Evolutionary conservation across 2,888 invertebrate genomes (phyloP).

Genomic region (Lithosia quadra): DNA sequence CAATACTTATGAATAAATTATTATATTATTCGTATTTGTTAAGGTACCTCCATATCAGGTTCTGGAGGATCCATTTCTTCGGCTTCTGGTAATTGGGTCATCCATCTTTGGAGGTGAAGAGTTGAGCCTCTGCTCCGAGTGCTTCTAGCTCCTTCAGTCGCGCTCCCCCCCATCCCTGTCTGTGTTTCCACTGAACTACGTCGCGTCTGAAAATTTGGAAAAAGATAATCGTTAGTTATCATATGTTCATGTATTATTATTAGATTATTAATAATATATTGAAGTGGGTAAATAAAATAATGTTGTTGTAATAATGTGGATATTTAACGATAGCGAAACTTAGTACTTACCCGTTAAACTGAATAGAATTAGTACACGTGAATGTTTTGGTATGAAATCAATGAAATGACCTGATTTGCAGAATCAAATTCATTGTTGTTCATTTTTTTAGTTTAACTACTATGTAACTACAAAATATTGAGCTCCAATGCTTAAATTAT

Average conservation of each 20-base stretch:
- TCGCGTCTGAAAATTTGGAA: conserved; percentile 67
- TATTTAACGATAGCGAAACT: conserved; percentile 50
- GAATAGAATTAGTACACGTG: not conserved
- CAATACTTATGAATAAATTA: not conserved
- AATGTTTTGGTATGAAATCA: not conserved
- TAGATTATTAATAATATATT: not conserved
- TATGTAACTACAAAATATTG: too few relatives aligned
- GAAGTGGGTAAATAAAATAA: not conserved
- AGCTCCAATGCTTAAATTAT: too few relatives aligned
- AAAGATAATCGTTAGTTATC: not conserved
- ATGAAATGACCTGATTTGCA: not conserved
- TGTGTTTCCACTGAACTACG: conserved; percentile 83
- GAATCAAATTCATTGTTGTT: not conserved
- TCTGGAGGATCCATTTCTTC: conserved; percentile 85
- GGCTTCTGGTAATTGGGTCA: conserved; percentile 91
- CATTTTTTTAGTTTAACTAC: not conserved
- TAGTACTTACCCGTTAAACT: conserved; percentile 38
- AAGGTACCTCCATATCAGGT: conserved; percentile 84
- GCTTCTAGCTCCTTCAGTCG: conserved; percentile 77
- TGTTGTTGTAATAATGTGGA: conserved; percentile 52
- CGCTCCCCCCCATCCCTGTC: conserved; percentile 76
- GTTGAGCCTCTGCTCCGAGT: conserved; percentile 90
- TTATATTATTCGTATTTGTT: not conserved
- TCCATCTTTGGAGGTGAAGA: conserved; percentile 92
- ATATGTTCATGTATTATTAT: not conserved